Percentiles rank a stretch among this genome's conserved stretches.
These are phyloP conservation scores for Rhyzopertha dominica DNA, from an alignment of 1,140 invertebrate species.

Conservation along the genomic window DNA sequence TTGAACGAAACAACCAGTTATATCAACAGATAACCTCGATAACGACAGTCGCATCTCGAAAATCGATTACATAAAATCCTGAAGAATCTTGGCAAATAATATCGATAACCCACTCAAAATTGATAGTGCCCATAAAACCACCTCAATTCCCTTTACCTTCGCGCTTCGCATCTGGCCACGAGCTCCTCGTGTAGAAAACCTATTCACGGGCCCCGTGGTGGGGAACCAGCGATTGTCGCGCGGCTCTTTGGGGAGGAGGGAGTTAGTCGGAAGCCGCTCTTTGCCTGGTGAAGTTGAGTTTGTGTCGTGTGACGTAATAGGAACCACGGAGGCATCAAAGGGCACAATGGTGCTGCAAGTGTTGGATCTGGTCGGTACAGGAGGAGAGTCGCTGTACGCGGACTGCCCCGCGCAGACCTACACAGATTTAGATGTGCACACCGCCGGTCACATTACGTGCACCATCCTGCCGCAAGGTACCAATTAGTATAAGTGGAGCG, in stretches of 20 bases:
- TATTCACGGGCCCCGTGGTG: too few species aligned
- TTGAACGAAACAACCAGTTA: too few species aligned
- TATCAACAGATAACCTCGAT: too few species aligned
- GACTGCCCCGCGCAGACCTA: slow-evolving; percentile 42
- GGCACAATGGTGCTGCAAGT: slow-evolving; percentile 47
- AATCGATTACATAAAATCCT: too few species aligned
- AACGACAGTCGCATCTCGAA: too few species aligned
- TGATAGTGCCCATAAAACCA: too few species aligned
- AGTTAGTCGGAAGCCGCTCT: slow-evolving; percentile 16
- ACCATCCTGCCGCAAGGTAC: slow-evolving; percentile 43
- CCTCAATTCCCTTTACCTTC: slow-evolving; percentile 5
- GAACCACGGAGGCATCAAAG: slow-evolving; percentile 40
- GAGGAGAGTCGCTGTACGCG: slow-evolving; percentile 44
- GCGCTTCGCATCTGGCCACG: too few species aligned
- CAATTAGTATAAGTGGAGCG: too few species aligned
- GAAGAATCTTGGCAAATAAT: too few species aligned
- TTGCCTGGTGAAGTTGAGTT: slow-evolving; percentile 12
- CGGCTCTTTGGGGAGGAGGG: slow-evolving; percentile 1
- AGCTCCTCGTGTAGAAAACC: too few species aligned
- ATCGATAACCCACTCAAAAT: too few species aligned
- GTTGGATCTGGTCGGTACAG: slow-evolving; percentile 41
- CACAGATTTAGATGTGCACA: slow-evolving; percentile 43
- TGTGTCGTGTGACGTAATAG: slow-evolving; percentile 12
- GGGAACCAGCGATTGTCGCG: too few species aligned
- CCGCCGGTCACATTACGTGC: slow-evolving; percentile 41